Percentiles rank a stretch among this genome's conserved stretches.
Evolutionary conservation across 1,140 invertebrate genomes (phyloP).

Genomic region (Listronotus oregonensis): DNA sequence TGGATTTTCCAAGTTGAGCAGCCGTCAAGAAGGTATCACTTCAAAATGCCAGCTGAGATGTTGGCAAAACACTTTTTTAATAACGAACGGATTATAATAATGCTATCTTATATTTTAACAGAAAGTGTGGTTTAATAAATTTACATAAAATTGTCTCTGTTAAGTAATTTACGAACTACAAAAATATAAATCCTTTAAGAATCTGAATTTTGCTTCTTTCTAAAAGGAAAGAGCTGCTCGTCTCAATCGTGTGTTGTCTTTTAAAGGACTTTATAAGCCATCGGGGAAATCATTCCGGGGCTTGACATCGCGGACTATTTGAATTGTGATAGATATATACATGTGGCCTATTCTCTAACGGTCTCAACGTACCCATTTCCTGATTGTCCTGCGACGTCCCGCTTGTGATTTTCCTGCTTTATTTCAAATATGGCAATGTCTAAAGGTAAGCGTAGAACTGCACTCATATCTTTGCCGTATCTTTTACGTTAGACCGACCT

Average conservation of each 20-base stretch:
- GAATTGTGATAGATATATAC: slow-evolving; percentile 47
- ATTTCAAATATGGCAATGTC: slow-evolving; percentile 33
- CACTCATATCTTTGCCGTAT: slow-evolving; percentile 32
- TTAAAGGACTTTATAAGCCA: slow-evolving; percentile 46
- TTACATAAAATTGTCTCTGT: too few relatives aligned
- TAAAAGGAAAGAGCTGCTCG: slow-evolving; percentile 32
- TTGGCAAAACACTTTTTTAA: too few relatives aligned
- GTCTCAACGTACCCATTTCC: slow-evolving; percentile 41
- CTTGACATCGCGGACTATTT: slow-evolving; percentile 42
- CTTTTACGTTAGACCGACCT: slow-evolving; percentile 28
- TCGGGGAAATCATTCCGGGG: slow-evolving; percentile 43
- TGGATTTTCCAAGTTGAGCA: too few relatives aligned
- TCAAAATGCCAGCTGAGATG: too few relatives aligned
- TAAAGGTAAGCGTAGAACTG: slow-evolving; percentile 20
- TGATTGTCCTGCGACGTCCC: slow-evolving; percentile 43
- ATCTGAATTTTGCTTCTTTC: slow-evolving; percentile 19
- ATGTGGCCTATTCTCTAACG: slow-evolving; percentile 46
- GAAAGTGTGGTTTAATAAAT: too few relatives aligned
- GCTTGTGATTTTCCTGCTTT: slow-evolving; percentile 42
- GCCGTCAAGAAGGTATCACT: too few relatives aligned
- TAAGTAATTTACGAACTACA: too few relatives aligned
- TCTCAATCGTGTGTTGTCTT: slow-evolving; percentile 41
- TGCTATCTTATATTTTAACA: too few relatives aligned
- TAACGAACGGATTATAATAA: too few relatives aligned
- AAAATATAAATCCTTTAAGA: slow-evolving; percentile 10